Evolutionary conservation across 2,888 invertebrate genomes (phyloP), one percentile per base, ranked within the genome.

Genomic region (Geotrupes spiniger): DNA sequence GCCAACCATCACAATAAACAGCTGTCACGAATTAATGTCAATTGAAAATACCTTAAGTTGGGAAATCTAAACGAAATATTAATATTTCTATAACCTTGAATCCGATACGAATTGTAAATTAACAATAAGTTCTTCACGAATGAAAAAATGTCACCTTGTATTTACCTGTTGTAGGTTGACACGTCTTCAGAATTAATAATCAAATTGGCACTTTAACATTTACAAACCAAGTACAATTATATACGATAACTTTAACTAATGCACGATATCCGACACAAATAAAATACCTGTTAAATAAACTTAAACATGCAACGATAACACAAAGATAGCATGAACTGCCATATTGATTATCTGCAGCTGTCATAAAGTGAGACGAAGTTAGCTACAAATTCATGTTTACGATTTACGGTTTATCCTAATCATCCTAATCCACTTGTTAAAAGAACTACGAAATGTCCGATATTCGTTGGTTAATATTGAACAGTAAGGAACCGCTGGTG

Each of bases 401-500:
- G n/a, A n/a, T n/a, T n/a, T n/a, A n/a, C n/a, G n/a, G n/a, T n/a
- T n/a, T n/a, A n/a, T n/a, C n/a, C n/a, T n/a, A n/a, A n/a, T n/a
- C n/a, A n/a, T n/a, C n/a, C n/a, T n/a, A n/a, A n/a, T n/a, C n/a
- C n/a, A n/a, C n/a, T 21, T 21, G 21, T 4, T 4, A 21, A 6
- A 4, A 21, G 6, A 21, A 4, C 21, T 6, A 21, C 3, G 21
- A 4, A 4, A 21, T 21, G 21, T 21, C 21, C 11, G 33, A 11
- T 2, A 33, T 33, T 2, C 41, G 37, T 4, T 37, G 12, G 15
- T 36, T 49, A 17, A 42, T 58, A 9, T 25, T 46, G 42, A 50
- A 47, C 36, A 47, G 17, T 11, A 39, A 51, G 3, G 71, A 74
- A 54, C 85, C 85, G 1, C 53, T 84, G 39, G 59, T 83, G 28